These are phyloP conservation scores for Panagrolaimus sp. DNA, from an alignment of 1,140 invertebrate species.

Conservation along the genomic window DNA sequence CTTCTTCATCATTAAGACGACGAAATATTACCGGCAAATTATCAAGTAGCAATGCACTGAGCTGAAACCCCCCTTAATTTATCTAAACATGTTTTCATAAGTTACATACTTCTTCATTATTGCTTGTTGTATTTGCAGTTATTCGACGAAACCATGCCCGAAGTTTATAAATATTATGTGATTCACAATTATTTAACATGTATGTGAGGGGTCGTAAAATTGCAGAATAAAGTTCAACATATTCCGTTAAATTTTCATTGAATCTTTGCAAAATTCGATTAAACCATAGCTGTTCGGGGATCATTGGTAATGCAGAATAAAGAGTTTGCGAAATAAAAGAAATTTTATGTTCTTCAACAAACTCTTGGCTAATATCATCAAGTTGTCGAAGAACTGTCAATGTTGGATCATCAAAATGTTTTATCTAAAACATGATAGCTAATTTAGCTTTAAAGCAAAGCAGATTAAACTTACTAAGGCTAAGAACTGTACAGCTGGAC, in stretches of 20 bases:
- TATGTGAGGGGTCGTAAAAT: constrained; percentile 48
- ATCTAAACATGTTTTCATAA: neutral
- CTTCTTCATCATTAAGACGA: constrained; percentile 38
- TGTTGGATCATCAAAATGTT: constrained; percentile 55
- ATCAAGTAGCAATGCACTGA: constrained; percentile 34
- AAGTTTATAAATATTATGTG: constrained; percentile 53
- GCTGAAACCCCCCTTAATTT: constrained; percentile 16
- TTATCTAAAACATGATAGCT: constrained; percentile 32
- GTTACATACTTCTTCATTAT: constrained; percentile 9
- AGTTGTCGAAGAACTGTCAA: constrained; percentile 49
- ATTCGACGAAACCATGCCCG: constrained; percentile 52
- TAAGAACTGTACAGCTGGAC: constrained; percentile 49
- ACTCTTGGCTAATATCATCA: constrained; percentile 54
- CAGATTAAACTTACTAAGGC: constrained; percentile 32
- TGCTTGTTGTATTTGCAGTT: constrained; percentile 31
- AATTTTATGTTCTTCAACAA: constrained; percentile 51
- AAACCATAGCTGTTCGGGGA: constrained; percentile 55
- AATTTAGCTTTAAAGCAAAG: neutral
- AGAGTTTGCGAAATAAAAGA: constrained; percentile 49
- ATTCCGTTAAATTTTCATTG: constrained; percentile 48
- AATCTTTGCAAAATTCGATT: constrained; percentile 48
- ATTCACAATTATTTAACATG: constrained; percentile 52
- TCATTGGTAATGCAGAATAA: constrained; percentile 35
- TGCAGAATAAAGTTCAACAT: constrained; percentile 41
- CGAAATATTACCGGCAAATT: constrained; percentile 38